Conservation (phyloP, 2,113 vertebrate genomes). For the Phyllostomus hastatus region DNA sequence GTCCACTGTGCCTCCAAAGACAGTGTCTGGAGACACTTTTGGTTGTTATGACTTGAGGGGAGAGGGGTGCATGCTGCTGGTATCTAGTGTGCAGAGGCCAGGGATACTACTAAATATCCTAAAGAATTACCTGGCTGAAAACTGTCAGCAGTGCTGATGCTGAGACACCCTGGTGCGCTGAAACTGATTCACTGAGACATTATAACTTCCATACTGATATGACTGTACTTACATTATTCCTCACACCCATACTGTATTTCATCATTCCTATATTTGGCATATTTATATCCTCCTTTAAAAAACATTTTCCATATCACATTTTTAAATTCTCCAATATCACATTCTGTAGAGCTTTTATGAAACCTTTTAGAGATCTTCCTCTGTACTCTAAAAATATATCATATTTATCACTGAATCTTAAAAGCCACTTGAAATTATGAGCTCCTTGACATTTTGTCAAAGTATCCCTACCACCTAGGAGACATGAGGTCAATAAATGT, state of each 20-base stretch:
- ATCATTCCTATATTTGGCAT: background rate
- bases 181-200: background rate
- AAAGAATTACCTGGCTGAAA: background rate
- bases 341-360: background rate
- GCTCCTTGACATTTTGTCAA: background rate
- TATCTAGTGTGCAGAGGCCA: background rate
- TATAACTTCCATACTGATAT: background rate
- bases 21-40: background rate
- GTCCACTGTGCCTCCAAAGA: background rate
- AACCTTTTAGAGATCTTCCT: background rate
- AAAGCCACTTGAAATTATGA: background rate
- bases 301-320: background rate
- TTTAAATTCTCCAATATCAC: background rate
- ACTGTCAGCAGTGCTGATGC: background rate
- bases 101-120: background rate
- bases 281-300: background rate
- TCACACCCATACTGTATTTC: background rate
- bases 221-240: background rate
- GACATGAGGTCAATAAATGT: background rate
- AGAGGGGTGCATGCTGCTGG: background rate
- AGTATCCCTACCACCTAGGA: background rate
- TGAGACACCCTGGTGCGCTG: background rate
- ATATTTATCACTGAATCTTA: background rate
- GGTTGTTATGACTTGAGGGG: background rate
- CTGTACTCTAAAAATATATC: background rate